Base-by-base conservation (phyloP, 2,113 vertebrate genomes). In the Trichomycterus rosablanca region DNA sequence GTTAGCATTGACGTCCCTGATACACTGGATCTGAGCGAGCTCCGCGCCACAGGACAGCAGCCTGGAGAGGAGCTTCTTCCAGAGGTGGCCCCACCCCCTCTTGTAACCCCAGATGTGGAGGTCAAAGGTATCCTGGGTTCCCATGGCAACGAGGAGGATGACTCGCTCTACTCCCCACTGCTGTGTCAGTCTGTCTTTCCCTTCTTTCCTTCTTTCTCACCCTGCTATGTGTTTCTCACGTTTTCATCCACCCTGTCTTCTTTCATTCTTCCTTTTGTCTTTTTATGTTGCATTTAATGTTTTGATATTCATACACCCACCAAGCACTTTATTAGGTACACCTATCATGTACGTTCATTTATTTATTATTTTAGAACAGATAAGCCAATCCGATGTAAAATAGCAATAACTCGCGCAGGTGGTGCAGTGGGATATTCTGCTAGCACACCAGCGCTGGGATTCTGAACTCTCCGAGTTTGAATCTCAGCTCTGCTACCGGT, bases 111-210 rank as follows among this genome's bases (percentile, higher is more conserved):
- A 81, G 96, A 98, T 16, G 81, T 86, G 83, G 96, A 98, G 89
- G 94, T 97, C 89, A 98, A 97, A 98, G 95, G 96, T 98, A 98
- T 94, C 95, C 95, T 97, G 93, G 96, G 95, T 91, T 97, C 84
- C 92, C 92, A 94, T 87, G 92, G 93, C 93, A 96, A 92, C 93
- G 94, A 98, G 81, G 95, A 98, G 84, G 95, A 97, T 89, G 95
- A 97, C 93, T 97, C 95, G 66, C 95, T 97, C 92, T 99, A 94
- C 93, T 97, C 95, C 90, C 94, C 95, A 93, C 93, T 95, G 93
- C 93, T 97, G 89, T 97, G 94, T 98, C 94, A 97, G 93, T 97
- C 94, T 94, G 81, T 90, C 86, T 83, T 86, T 89, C 82, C 37
- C 82, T 40, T 78, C 72, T 76, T 80, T 82, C 83, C 76, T 71